Base-by-base conservation (phyloP, 1,140 invertebrate species). In the Alviniconcha marisindica region DNA sequence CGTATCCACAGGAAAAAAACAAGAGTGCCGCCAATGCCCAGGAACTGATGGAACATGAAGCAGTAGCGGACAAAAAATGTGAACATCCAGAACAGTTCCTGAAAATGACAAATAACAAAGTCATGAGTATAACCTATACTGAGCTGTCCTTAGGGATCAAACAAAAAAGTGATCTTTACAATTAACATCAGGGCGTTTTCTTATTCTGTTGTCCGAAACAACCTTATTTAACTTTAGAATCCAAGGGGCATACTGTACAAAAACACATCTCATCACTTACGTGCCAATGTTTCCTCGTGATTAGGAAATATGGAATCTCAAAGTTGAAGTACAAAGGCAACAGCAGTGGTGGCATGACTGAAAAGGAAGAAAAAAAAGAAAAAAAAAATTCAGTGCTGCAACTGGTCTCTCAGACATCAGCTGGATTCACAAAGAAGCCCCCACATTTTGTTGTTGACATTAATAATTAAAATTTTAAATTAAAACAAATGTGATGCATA, bases 301-400 rank as follows among this genome's bases (percentile, higher is more conserved):
- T 78, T 12, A 92, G 85, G 86, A 93, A 93, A 73, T 91, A 90
- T 18, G 91, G 71, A 69, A 90, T 89, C 82, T 93, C 92, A 86
- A 86, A 86, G 42, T 91, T 90, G 83, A 93, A 93, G 83, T 92
- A 93, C 1, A 92, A 78, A 5, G 92, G 92, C 28, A 93, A 84
- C n/a, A 93, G 84, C 7, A 92, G 40, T 36, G 92, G 91, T 31
- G 92, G 91, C 83, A 90, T 87, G 42, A 92, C 92, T 93, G 87
- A 82, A 92, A 89, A 71, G 48, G 14, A 69, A 44, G 14, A 77
- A 44, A n/a, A 44, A 24, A 44, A 24, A 18, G 28, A 54, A 44
- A 24, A 44, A 24, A 18, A 44, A 54, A 21, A 83, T 28, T 24
- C 5, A 63, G 24, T 31, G 7, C 15, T 21, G 28, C 12, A 44